Conservation (phyloP, 2,888 invertebrate genomes). For the Ischnus inquisitorius region DNA sequence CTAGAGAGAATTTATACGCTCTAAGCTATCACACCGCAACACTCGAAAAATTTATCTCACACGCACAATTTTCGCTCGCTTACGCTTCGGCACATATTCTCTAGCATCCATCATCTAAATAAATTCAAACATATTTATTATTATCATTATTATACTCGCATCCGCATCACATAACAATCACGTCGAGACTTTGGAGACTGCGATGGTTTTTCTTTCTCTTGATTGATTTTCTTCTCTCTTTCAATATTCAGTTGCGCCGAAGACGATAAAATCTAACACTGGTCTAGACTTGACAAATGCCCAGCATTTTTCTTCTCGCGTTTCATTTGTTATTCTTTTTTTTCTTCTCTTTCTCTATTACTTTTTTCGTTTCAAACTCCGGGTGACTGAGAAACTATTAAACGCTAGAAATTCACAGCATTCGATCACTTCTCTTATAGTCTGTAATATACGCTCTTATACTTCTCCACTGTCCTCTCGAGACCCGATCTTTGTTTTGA, state of each 20-base stretch:
- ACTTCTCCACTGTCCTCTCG: constrained; percentile 60
- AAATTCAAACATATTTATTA: constrained; percentile 55
- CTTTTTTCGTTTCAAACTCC: constrained; percentile 33
- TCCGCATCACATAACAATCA: constrained; percentile 63
- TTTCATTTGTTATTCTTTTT: neutral
- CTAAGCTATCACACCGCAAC: constrained; percentile 72
- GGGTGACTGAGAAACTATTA: constrained; percentile 25
- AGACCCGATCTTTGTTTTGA: constrained; percentile 26
- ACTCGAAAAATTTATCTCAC: constrained; percentile 14
- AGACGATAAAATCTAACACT: constrained; percentile 41
- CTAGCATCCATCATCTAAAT: constrained; percentile 43
- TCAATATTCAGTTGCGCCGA: constrained; percentile 21
- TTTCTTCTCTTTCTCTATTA: constrained; percentile 29
- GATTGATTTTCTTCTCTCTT: constrained; percentile 4
- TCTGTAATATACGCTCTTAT: constrained; percentile 47
- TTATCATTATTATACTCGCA: constrained; percentile 54
- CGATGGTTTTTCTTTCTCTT: constrained; percentile 42
- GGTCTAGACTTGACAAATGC: constrained; percentile 33
- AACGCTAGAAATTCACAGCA: constrained; percentile 54
- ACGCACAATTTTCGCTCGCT: constrained; percentile 3
- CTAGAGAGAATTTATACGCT: constrained; percentile 65
- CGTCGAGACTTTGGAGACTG: constrained; percentile 68
- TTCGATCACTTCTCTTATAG: constrained; percentile 53
- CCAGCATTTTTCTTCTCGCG: constrained; percentile 27
- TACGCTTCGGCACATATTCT: constrained; percentile 19